phyloP scores from a whole-genome alignment of 2,113 vertebrate species.

The Hiodon alosoides region DNA sequence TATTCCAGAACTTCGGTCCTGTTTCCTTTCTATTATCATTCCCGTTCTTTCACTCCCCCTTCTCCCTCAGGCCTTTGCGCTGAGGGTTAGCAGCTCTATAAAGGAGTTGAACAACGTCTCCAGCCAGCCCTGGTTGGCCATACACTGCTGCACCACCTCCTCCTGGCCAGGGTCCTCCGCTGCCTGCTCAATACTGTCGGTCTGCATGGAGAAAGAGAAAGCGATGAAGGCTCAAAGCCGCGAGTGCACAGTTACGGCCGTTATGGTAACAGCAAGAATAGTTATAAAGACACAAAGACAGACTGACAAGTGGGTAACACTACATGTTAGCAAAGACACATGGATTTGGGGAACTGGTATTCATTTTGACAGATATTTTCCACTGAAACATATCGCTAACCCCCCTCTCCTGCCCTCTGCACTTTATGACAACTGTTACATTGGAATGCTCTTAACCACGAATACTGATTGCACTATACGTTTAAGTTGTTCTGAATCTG shows the following conservation, averaged over 20 bases:
- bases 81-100: slow-evolving; percentile 73
- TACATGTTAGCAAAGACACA: neutral
- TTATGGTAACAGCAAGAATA: too few species aligned
- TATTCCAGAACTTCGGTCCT: neutral
- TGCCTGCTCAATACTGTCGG: slow-evolving; percentile 77
- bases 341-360: too few species aligned
- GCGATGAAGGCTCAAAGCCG: too few species aligned
- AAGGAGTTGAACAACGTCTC: slow-evolving; percentile 82
- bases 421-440: too few species aligned
- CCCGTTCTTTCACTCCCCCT: neutral
- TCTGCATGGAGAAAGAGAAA: slow-evolving; percentile 52
- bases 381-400: too few species aligned
- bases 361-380: too few species aligned
- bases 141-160: slow-evolving; percentile 89
- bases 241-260: too few species aligned
- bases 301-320: neutral
- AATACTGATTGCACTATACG: too few species aligned
- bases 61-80: slow-evolving; percentile 51
- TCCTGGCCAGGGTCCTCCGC: slow-evolving; percentile 82
- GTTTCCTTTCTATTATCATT: neutral
- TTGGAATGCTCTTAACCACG: too few species aligned
- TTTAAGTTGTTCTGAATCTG: too few species aligned
- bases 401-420: too few species aligned
- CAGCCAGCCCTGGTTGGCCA: slow-evolving; percentile 84
- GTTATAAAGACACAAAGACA: neutral